A percentile compares a stretch with the other conserved stretches of the same genome.
These are phyloP conservation scores for Argya squamiceps DNA, from an alignment of 2,797 vertebrate genomes.

Conservation along the genomic window DNA sequence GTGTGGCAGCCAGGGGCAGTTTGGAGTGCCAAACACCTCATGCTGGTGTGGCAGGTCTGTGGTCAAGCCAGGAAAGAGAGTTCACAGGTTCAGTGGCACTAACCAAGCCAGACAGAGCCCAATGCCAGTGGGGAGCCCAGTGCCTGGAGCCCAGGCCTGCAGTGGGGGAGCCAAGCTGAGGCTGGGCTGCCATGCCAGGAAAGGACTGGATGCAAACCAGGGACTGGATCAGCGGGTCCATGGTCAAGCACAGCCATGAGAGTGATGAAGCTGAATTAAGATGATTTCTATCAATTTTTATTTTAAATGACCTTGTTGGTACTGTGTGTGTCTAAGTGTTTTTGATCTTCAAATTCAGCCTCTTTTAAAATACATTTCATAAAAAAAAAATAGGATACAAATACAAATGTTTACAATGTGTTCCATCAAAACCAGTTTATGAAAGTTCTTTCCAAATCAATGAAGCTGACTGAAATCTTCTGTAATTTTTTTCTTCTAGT, in stretches of 20 bases:
- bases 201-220: neutral
- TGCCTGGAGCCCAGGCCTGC: no score
- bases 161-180: neutral
- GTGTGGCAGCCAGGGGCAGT: neutral
- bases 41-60: fast-evolving
- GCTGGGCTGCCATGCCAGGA: neutral
- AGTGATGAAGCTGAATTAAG: neutral
- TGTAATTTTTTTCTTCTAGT: conserved; percentile 70
- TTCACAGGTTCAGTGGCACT: neutral
- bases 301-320: neutral
- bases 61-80: neutral
- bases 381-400: neutral
- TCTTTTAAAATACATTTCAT: neutral
- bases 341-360: neutral
- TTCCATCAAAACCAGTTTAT: neutral
- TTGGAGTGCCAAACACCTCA: neutral
- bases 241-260: neutral
- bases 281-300: neutral
- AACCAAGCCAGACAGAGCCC: neutral
- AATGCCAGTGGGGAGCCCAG: neutral
- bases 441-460: neutral
- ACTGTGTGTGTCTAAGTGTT: neutral
- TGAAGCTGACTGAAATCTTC: neutral
- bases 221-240: neutral
- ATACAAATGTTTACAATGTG: neutral